Evolutionary conservation across 2,888 invertebrate species (phyloP).

Genomic region (Clivina fossor): DNA sequence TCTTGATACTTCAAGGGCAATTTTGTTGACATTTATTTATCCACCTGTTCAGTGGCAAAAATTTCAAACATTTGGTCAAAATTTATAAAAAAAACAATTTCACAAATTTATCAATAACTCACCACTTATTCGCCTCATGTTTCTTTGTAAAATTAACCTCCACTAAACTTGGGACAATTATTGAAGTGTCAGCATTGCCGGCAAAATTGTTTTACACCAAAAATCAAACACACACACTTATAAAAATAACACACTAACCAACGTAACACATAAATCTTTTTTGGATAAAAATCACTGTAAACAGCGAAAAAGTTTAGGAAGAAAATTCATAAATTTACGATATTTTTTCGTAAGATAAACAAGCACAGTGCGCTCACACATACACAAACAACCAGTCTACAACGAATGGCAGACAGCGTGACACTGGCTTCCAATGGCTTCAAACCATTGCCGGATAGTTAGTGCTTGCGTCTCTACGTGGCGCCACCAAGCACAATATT

Average conservation of each 20-base stretch:
- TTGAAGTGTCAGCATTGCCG: conserved; percentile 9
- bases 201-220: no score
- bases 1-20: no score
- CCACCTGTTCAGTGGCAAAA: no score
- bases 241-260: conserved; percentile 2
- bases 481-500: conserved; percentile 7
- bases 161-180: neutral
- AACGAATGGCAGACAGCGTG: conserved; percentile 14
- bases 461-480: neutral
- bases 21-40: no score
- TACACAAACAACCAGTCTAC: conserved; percentile 4
- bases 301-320: conserved; percentile 1
- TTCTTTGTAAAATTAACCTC: conserved; percentile 3
- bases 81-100: no score
- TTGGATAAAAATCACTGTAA: neutral
- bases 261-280: neutral
- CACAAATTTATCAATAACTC: no score
- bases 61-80: no score
- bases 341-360: neutral
- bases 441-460: conserved; percentile 2
- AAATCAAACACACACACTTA: neutral
- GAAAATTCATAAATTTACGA: conserved; percentile 4
- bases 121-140: conserved; percentile 14
- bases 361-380: neutral
- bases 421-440: neutral